Conservation (phyloP, 1,140 invertebrate genomes). For the Thaumetopoea pityocampa region DNA sequence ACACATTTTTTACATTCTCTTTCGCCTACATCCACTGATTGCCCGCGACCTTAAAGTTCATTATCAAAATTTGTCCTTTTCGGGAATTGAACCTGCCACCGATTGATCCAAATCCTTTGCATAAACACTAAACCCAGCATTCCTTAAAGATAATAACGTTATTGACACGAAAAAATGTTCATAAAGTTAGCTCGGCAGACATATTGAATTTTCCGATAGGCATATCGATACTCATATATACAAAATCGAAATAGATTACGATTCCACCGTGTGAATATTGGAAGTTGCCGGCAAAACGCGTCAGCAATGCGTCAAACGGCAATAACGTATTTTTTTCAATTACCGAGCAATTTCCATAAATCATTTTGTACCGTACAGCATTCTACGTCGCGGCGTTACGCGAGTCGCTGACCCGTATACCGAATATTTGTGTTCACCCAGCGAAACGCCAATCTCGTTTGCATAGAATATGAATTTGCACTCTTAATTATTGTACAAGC, state of each 20-base stretch:
- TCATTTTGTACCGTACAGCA: slow-evolving; percentile 46
- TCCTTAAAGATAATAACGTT: no score
- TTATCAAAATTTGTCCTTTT: no score
- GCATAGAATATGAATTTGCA: slow-evolving; percentile 12
- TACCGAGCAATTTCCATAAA: slow-evolving; percentile 58
- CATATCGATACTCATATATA: background rate
- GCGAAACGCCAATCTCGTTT: slow-evolving; percentile 30
- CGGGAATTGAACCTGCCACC: no score
- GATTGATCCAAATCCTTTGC: no score
- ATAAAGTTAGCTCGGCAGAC: no score
- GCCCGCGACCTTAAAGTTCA: no score
- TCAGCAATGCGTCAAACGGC: slow-evolving; percentile 49
- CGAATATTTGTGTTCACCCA: slow-evolving; percentile 47
- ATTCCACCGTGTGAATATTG: slow-evolving; percentile 21
- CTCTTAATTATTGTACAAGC: slow-evolving; percentile 17
- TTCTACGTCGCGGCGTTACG: slow-evolving; percentile 27
- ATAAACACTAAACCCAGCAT: no score
- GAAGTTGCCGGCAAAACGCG: slow-evolving; percentile 12
- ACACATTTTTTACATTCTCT: no score
- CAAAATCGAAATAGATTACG: slow-evolving; percentile 19
- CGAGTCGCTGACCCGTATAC: slow-evolving; percentile 43
- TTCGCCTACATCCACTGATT: no score
- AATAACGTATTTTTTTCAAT: slow-evolving; percentile 67
- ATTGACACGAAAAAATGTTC: no score
- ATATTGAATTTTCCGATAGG: no score